Evolutionary conservation across 2,888 invertebrate genomes (phyloP).

Genomic region (Acanthosepion pharaonis): DNA sequence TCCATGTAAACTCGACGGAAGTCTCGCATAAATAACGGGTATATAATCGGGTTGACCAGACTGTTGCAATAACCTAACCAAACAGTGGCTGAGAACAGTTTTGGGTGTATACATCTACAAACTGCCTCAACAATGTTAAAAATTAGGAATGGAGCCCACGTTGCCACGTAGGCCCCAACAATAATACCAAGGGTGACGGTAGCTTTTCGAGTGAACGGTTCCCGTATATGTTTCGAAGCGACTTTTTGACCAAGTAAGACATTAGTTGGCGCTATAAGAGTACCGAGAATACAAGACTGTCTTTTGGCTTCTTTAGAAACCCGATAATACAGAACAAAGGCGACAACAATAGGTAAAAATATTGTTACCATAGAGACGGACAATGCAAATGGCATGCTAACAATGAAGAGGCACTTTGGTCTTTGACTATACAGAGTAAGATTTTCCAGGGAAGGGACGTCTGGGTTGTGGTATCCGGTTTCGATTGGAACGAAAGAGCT

Average conservation of each 20-base stretch:
- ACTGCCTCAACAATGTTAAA: conserved; percentile 61
- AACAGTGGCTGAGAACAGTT: conserved; percentile 62
- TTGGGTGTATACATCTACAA: conserved; percentile 62
- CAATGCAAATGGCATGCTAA: conserved; percentile 62
- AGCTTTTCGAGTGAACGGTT: conserved; percentile 67
- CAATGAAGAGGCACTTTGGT: conserved; percentile 64
- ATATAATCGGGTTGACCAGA: conserved; percentile 67
- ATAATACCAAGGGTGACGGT: conserved; percentile 67
- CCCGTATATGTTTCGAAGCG: conserved; percentile 61
- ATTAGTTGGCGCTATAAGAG: conserved; percentile 62
- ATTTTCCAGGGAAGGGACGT: conserved; percentile 60
- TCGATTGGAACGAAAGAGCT: conserved; percentile 67
- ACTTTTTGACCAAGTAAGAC: conserved; percentile 64
- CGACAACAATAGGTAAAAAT: conserved; percentile 65
- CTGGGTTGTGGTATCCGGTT: conserved; percentile 65
- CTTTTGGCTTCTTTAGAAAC: conserved; percentile 67
- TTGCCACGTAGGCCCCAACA: conserved; percentile 66
- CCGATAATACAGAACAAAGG: conserved; percentile 64
- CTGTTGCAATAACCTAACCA: conserved; percentile 69
- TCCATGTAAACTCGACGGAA: conserved; percentile 65
- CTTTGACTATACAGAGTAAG: conserved; percentile 59
- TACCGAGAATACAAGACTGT: conserved; percentile 64
- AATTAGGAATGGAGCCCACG: conserved; percentile 67
- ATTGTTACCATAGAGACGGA: conserved; percentile 64
- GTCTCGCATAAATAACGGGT: conserved; percentile 68